Evolutionary conservation across 1,140 invertebrate genomes (phyloP).

Genomic region (Eumaeus atala): DNA sequence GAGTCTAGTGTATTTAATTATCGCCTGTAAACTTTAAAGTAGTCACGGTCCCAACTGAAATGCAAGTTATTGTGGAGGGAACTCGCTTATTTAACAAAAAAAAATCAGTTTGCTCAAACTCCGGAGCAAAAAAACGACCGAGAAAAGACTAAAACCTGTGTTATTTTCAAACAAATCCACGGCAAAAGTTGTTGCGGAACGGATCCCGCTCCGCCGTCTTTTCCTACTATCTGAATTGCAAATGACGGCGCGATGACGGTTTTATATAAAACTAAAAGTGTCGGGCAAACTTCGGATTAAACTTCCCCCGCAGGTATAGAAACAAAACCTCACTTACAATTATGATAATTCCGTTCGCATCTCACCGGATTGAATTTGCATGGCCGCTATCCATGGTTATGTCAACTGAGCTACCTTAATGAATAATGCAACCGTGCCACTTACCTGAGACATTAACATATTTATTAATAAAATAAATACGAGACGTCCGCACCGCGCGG

Average conservation of each 20-base stretch:
- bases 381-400: slow-evolving; percentile 62
- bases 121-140: slow-evolving; percentile 35
- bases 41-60: neutral
- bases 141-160: slow-evolving; percentile 45
- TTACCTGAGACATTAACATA: slow-evolving; percentile 69
- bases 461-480: slow-evolving; percentile 74
- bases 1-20: slow-evolving; percentile 1
- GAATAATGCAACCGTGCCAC: slow-evolving; percentile 67
- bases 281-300: slow-evolving; percentile 69
- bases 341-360: slow-evolving; percentile 68
- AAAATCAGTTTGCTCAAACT: slow-evolving; percentile 48
- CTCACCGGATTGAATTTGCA: slow-evolving; percentile 69
- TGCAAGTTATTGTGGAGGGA: neutral
- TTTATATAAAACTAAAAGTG: slow-evolving; percentile 69
- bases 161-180: slow-evolving; percentile 63
- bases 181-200: slow-evolving; percentile 49
- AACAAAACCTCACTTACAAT: slow-evolving; percentile 71
- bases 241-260: slow-evolving; percentile 61
- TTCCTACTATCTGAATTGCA: slow-evolving; percentile 68
- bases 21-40: neutral
- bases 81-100: slow-evolving; percentile 34
- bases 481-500: slow-evolving; percentile 46
- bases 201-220: slow-evolving; percentile 51
- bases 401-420: slow-evolving; percentile 65
- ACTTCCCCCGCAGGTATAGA: slow-evolving; percentile 64